These are phyloP conservation scores for Lordiphosa clarofinis DNA, from an alignment of 1,140 invertebrate species.

Conservation along the genomic window DNA sequence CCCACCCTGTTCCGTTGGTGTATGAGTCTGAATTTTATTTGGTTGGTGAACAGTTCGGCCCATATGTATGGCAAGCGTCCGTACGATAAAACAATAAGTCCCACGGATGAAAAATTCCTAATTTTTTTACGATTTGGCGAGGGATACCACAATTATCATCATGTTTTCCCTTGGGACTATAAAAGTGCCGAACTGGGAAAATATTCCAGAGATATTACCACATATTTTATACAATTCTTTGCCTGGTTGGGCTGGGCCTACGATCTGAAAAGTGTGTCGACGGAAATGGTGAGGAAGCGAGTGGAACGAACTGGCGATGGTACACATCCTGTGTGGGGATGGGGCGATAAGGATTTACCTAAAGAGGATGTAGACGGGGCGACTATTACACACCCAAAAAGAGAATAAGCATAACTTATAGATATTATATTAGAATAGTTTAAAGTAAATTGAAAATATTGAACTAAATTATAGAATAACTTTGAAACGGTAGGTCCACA, in stretches of 20 bases:
- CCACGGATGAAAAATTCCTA: slow-evolving; percentile 82
- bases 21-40: slow-evolving; percentile 84
- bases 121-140: slow-evolving; percentile 82
- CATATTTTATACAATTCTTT: slow-evolving; percentile 85
- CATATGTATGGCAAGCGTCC: slow-evolving; percentile 82
- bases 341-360: slow-evolving; percentile 82
- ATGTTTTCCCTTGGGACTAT: slow-evolving; percentile 89
- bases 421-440: too few species aligned
- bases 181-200: slow-evolving; percentile 81
- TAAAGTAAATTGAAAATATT: too few species aligned
- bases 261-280: slow-evolving; percentile 84
- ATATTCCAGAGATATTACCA: slow-evolving; percentile 13
- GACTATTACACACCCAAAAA: background rate
- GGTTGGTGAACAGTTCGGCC: slow-evolving; percentile 85
- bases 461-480: too few species aligned
- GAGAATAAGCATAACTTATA: too few species aligned
- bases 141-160: slow-evolving; percentile 79
- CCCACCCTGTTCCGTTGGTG: slow-evolving; percentile 81
- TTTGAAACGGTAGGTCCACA: too few species aligned
- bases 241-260: slow-evolving; percentile 87
- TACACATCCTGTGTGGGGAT: slow-evolving; percentile 82
- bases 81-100: slow-evolving; percentile 84
- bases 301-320: slow-evolving; percentile 83
- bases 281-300: slow-evolving; percentile 79
- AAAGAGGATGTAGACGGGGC: slow-evolving; percentile 69